Evolutionary conservation across 2,113 vertebrate genomes (phyloP).

Genomic region (Vimba vimba): DNA sequence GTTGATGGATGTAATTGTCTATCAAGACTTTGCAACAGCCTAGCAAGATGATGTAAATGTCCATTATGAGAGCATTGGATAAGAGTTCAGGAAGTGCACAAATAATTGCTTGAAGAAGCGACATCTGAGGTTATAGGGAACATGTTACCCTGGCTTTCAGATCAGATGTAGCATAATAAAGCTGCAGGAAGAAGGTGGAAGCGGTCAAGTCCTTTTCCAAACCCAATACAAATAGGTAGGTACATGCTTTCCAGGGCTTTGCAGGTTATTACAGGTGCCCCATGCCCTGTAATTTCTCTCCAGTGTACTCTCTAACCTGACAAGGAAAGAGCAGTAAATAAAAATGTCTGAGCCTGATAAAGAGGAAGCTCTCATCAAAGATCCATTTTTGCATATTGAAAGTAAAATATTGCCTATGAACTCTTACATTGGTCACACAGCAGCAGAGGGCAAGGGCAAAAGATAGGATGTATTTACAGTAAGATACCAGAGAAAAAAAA

Average conservation of each 20-base stretch:
- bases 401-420: not conserved
- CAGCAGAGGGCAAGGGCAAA: not conserved
- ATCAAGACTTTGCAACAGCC: not conserved
- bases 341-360: not conserved
- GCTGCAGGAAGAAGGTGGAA: not conserved
- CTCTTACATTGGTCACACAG: not conserved
- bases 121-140: conserved; percentile 3
- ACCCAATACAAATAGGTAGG: conserved; percentile 7
- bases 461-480: not conserved
- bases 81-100: not conserved
- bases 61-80: not conserved
- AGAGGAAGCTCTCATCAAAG: not conserved
- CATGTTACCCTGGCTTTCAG: conserved; percentile 1
- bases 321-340: conserved; percentile 6
- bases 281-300: not conserved
- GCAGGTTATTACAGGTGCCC: conserved; percentile 6
- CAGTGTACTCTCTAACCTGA: not conserved
- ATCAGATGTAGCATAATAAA: conserved; percentile 31
- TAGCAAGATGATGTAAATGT: not conserved
- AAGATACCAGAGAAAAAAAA: not conserved
- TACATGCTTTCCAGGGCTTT: not conserved
- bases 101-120: not conserved
- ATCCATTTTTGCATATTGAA: not conserved
- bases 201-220: conserved; percentile 18
- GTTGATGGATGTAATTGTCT: conserved; percentile 24